Conservation (phyloP, 2,797 vertebrate genomes). For the Hydrophis major region DNA sequence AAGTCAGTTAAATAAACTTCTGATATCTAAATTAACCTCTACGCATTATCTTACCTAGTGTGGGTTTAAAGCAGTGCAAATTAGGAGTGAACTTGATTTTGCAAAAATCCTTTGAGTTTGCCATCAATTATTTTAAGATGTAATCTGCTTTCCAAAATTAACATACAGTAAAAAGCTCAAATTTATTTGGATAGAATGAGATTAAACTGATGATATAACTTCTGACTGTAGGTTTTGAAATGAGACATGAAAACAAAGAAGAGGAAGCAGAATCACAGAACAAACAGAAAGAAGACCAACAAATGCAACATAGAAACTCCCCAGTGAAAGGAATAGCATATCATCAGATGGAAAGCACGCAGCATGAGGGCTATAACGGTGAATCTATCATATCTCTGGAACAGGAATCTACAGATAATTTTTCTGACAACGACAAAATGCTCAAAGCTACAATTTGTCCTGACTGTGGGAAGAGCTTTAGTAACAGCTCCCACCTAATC, state of each 20-base stretch:
- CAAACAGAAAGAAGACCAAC: not conserved
- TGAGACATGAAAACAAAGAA: conserved; percentile 7
- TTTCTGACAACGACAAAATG: conserved; percentile 8
- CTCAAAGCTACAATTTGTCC: conserved; percentile 57
- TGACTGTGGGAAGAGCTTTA: conserved; percentile 67
- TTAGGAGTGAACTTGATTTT: not conserved
- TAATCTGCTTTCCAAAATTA: not conserved
- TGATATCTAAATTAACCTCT: not conserved
- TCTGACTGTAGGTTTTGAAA: not conserved
- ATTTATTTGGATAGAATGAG: not conserved
- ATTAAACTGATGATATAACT: conserved; percentile 9
- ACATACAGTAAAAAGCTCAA: not conserved
- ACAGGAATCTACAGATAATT: not conserved
- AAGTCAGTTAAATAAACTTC: not conserved
- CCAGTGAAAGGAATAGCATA: not conserved
- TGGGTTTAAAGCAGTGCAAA: not conserved
- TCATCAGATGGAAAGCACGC: not conserved
- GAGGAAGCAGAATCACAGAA: not conserved
- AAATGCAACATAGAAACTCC: not conserved
- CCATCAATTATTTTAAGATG: not conserved
- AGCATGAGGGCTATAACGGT: not conserved
- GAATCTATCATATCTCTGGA: not conserved
- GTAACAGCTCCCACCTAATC: conserved; percentile 62
- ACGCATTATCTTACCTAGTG: not conserved
- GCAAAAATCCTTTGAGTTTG: not conserved